These are phyloP conservation scores for Chaenodraco wilsoni DNA, from an alignment of 2,797 vertebrate species.

Conservation along the genomic window DNA sequence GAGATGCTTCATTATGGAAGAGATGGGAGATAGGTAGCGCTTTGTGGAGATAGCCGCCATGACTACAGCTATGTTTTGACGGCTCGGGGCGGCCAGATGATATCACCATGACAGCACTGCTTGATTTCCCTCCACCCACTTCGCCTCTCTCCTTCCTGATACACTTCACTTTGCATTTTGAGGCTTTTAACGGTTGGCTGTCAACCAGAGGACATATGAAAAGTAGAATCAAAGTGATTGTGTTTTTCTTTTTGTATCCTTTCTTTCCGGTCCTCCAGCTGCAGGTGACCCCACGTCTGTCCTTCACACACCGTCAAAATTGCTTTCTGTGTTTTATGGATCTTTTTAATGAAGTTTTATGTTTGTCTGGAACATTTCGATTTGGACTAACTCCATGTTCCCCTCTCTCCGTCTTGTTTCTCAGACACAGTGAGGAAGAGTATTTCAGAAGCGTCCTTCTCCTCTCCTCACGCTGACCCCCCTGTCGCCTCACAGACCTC, in stretches of 20 bases:
- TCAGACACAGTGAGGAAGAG: conserved; percentile 87
- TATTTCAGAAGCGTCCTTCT: conserved; percentile 86
- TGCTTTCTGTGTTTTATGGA: not conserved
- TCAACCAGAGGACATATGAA: conserved; percentile 63
- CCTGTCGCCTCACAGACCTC: conserved; percentile 47
- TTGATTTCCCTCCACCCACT: conserved; percentile 58
- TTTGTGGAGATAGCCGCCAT: conserved; percentile 59
- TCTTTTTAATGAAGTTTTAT: conserved; percentile 7
- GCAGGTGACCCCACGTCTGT: conserved; percentile 24
- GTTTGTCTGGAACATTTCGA: conserved; percentile 1
- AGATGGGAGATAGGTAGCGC: conserved; percentile 41
- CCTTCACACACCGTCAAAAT: not conserved
- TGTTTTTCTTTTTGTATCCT: conserved; percentile 10
- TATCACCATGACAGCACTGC: conserved; percentile 48
- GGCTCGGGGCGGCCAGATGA: conserved; percentile 45
- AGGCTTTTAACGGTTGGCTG: conserved; percentile 72
- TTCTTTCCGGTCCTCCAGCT: conserved; percentile 40
- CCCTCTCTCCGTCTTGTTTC: not conserved
- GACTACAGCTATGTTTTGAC: conserved; percentile 64
- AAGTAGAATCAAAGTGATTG: conserved; percentile 50
- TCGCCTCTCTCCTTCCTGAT: conserved; percentile 49
- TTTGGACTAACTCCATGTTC: not conserved
- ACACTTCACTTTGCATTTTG: conserved; percentile 57
- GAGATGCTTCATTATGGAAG: conserved; percentile 69
- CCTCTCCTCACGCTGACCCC: conserved; percentile 74